A percentile compares a stretch with the other conserved stretches of the same genome.
These are phyloP conservation scores for Enteromius argenteus DNA, from an alignment of 2,797 vertebrate genomes.

Conservation along the genomic window DNA sequence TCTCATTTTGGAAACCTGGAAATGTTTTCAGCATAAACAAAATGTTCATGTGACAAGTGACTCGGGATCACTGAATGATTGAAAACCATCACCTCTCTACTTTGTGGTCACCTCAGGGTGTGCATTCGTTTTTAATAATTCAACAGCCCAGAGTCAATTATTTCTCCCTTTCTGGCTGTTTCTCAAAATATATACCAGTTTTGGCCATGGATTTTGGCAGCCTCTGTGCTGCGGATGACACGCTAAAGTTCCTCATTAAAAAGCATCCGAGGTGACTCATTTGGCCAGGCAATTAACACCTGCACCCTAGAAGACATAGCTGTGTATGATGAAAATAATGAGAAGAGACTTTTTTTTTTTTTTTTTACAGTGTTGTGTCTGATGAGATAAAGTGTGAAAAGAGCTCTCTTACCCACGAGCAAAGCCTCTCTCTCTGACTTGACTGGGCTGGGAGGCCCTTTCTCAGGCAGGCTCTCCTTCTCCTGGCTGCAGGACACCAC, in stretches of 20 bases:
- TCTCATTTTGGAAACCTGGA: not conserved
- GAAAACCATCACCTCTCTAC: not conserved
- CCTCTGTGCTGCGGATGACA: not conserved
- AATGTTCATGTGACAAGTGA: slow-evolving; percentile 2
- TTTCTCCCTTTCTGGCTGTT: slow-evolving; percentile 1
- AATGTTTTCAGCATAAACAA: not conserved
- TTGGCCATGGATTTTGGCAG: slow-evolving; percentile 1
- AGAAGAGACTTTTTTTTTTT: slow-evolving; percentile 1
- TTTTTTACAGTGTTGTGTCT: not conserved
- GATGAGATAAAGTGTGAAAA: slow-evolving; percentile 30
- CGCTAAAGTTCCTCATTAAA: slow-evolving; percentile 48
- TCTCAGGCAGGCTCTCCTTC: slow-evolving; percentile 84
- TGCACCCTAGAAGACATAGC: slow-evolving; percentile 28
- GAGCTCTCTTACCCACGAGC: slow-evolving; percentile 84
- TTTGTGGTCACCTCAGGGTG: not conserved
- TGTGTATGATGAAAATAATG: slow-evolving; percentile 30
- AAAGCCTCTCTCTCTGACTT: slow-evolving; percentile 91
- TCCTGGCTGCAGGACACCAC: slow-evolving; percentile 89
- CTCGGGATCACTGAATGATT: not conserved
- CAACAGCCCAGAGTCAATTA: slow-evolving; percentile 17
- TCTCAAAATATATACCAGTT: slow-evolving; percentile 19
- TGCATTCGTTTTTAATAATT: slow-evolving; percentile 20
- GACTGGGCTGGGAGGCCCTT: slow-evolving; percentile 80
- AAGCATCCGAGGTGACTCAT: slow-evolving; percentile 41
- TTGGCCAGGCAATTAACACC: slow-evolving; percentile 53